These are phyloP conservation scores for Lasioglossum lativentre DNA, from an alignment of 2,888 invertebrate genomes.

Conservation along the genomic window DNA sequence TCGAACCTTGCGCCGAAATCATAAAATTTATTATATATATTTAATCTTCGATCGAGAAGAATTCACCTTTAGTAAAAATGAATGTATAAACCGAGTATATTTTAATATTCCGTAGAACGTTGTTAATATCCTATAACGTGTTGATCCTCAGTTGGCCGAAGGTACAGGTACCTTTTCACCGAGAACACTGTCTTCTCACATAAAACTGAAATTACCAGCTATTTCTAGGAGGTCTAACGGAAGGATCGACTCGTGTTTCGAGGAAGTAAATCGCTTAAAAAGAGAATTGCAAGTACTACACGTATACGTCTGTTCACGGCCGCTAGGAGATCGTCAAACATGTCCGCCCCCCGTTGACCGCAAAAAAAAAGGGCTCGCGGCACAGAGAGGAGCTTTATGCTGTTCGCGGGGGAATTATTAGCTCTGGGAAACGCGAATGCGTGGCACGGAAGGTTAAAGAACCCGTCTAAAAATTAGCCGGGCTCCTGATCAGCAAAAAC, in stretches of 20 bases:
- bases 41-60: too few relatives aligned
- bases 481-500: constrained; percentile 11
- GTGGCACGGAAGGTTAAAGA: background rate
- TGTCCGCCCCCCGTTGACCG: background rate
- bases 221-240: background rate
- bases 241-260: background rate
- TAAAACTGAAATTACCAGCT: background rate
- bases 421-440: background rate
- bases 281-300: background rate
- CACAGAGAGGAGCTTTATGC: background rate
- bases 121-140: background rate
- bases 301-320: background rate
- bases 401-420: background rate
- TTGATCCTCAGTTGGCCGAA: background rate
- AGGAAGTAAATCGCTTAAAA: background rate
- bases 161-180: background rate
- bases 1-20: too few relatives aligned
- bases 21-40: too few relatives aligned
- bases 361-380: background rate
- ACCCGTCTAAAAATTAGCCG: constrained; percentile 6
- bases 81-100: background rate
- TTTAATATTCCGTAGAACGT: background rate
- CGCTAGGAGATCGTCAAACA: background rate
- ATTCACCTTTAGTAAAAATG: background rate
- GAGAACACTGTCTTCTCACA: background rate